These are phyloP conservation scores for Sphinx pinastri DNA, from an alignment of 2,888 invertebrate species.

Conservation along the genomic window DNA sequence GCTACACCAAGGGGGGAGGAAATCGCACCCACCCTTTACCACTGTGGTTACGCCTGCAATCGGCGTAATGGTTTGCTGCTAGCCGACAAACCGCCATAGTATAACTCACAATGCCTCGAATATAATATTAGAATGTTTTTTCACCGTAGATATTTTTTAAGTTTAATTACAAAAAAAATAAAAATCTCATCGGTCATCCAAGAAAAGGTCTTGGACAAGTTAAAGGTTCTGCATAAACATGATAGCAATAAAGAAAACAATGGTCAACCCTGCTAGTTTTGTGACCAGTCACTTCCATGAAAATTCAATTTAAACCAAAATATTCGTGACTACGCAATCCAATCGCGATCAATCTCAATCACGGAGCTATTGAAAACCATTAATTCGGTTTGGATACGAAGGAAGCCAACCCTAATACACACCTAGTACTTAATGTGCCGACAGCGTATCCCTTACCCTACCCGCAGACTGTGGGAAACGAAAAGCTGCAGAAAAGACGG, in stretches of 20 bases:
- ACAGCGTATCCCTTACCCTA: conserved; percentile 50
- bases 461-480: conserved; percentile 52
- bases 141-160: no score
- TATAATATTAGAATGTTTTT: no score
- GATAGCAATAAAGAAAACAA: not conserved
- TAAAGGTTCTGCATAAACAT: no score
- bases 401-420: conserved; percentile 46
- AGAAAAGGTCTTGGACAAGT: no score
- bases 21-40: not conserved
- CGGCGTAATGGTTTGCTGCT: not conserved
- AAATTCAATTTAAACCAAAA: conserved; percentile 10
- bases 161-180: no score
- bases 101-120: no score
- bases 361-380: conserved; percentile 36
- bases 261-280: not conserved
- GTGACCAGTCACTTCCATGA: not conserved
- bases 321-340: conserved; percentile 10
- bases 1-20: not conserved
- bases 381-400: conserved; percentile 33
- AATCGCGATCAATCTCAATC: conserved; percentile 41
- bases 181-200: no score
- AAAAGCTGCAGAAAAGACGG: conserved; percentile 74
- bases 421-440: conserved; percentile 46
- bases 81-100: not conserved
- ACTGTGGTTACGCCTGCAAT: not conserved